Base-by-base conservation (phyloP, 2,113 vertebrate genomes). In the Acrocephalus kingi region DNA sequence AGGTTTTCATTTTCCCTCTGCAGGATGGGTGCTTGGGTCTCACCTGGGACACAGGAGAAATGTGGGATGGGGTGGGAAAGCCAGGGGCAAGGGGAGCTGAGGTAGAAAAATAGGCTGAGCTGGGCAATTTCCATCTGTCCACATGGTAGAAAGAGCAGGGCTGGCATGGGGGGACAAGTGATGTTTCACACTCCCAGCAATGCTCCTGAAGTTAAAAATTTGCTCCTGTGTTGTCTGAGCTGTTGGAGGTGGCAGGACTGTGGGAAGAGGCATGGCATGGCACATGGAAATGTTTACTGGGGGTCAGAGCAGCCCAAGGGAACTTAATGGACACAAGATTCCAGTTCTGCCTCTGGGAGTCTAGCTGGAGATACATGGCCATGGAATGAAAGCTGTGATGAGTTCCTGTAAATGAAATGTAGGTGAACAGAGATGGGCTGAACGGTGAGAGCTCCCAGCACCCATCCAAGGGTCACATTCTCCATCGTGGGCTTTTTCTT, bases 241-340 rank as follows among this genome's bases (percentile, higher is more conserved):
- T 71, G 54, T 22, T 30, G 61, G 58, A 81, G 16, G 8, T 43
- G 63, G 45, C n/a, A 35, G 63, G 25, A 45, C 6, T 3, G 6
- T 14, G 59, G 54, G 48, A 56, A 51, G 59, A 62, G 59, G 61
- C 33, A 31, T 0, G 15, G 35, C 18, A 31, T 8, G 31, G 69
- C 28, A n/a, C 1, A 2, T 1, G 1, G 24, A 33, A 72, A 4
- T 13, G 35, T 22, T 56, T 28, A 1, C 0, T 13, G 1, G 33
- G 21, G n/a, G 30, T 74, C 12, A 27, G 43, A 49, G 55, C 61
- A 84, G 37, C 46, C 37, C 55, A 24, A 31, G 35, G 69, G 30
- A 92, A 27, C 49, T 11, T 1, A 2, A 45, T 25, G 46, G 51
- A 28, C 28, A 16, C 17, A 71, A 45, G 1, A 6, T 39, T 78